These are phyloP conservation scores for Leucoraja ocellata DNA, from an alignment of 2,797 vertebrate species.

Conservation along the genomic window DNA sequence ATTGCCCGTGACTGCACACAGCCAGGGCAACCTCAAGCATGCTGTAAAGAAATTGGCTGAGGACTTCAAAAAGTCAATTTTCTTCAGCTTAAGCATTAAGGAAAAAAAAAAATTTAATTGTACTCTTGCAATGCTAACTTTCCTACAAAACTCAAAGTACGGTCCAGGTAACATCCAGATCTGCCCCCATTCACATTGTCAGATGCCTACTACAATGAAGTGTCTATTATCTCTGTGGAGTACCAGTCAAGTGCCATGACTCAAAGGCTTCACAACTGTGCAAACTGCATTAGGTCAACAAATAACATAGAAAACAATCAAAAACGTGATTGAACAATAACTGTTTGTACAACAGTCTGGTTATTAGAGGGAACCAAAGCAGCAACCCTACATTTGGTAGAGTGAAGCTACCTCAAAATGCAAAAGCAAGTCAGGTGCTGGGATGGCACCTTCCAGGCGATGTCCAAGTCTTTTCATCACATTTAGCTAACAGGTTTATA, in stretches of 20 bases:
- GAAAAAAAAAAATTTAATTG: slow-evolving; percentile 41
- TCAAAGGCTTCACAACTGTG: slow-evolving; percentile 81
- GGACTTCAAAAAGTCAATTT: slow-evolving; percentile 39
- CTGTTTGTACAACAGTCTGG: slow-evolving; percentile 60
- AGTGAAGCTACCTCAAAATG: slow-evolving; percentile 61
- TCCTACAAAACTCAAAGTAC: slow-evolving; percentile 23
- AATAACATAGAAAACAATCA: slow-evolving; percentile 55
- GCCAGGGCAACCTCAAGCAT: slow-evolving; percentile 29
- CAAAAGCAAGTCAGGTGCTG: slow-evolving; percentile 55
- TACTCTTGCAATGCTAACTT: slow-evolving; percentile 52
- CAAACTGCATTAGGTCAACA: slow-evolving; percentile 95
- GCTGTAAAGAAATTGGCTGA: slow-evolving; percentile 24
- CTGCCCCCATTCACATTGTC: slow-evolving; percentile 37
- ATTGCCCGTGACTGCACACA: slow-evolving; percentile 41
- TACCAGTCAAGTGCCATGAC: slow-evolving; percentile 74
- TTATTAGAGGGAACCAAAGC: slow-evolving; percentile 46
- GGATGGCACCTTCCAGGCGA: slow-evolving; percentile 62
- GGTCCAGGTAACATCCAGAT: not conserved
- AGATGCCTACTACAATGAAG: slow-evolving; percentile 48
- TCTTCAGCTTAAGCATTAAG: slow-evolving; percentile 43
- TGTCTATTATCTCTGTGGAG: slow-evolving; percentile 64
- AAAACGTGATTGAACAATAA: slow-evolving; percentile 55
- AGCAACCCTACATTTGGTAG: slow-evolving; percentile 52
- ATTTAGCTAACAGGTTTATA: slow-evolving; percentile 45
- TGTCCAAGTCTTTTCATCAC: slow-evolving; percentile 54